Conservation (phyloP, 2,113 vertebrate species). For the Hemiscyllium ocellatum region DNA sequence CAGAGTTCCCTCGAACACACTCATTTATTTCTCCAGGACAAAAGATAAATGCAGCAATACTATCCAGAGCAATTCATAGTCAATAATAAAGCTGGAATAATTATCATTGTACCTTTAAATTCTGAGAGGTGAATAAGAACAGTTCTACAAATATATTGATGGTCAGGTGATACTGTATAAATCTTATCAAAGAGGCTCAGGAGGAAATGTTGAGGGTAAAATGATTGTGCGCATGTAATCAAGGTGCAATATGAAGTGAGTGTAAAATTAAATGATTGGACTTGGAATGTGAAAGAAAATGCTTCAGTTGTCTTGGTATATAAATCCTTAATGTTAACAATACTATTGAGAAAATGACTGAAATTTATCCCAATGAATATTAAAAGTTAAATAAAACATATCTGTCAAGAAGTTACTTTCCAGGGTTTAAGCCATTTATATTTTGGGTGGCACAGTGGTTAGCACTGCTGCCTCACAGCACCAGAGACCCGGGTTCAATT, state of each 20-base stretch:
- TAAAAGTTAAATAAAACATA: background rate
- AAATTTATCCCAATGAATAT: background rate
- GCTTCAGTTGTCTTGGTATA: background rate
- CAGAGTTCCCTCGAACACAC: background rate
- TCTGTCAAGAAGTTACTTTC: background rate
- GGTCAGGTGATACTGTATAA: background rate
- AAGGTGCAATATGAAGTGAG: background rate
- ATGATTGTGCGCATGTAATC: background rate
- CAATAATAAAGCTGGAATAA: background rate
- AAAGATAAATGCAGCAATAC: background rate
- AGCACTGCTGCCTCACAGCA: too few species aligned
- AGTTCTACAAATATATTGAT: background rate
- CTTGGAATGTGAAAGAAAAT: background rate
- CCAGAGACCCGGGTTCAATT: too few species aligned
- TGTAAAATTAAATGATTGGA: background rate
- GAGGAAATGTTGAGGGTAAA: background rate
- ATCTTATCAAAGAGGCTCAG: background rate
- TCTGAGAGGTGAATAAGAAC: background rate
- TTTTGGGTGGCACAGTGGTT: background rate
- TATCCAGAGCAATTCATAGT: background rate
- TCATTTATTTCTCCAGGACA: background rate
- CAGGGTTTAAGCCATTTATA: background rate
- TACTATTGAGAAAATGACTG: background rate
- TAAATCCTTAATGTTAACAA: background rate
- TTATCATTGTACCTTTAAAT: background rate